Base-by-base conservation (phyloP, 1,140 invertebrate genomes). In the Sminthurides bifidus region DNA sequence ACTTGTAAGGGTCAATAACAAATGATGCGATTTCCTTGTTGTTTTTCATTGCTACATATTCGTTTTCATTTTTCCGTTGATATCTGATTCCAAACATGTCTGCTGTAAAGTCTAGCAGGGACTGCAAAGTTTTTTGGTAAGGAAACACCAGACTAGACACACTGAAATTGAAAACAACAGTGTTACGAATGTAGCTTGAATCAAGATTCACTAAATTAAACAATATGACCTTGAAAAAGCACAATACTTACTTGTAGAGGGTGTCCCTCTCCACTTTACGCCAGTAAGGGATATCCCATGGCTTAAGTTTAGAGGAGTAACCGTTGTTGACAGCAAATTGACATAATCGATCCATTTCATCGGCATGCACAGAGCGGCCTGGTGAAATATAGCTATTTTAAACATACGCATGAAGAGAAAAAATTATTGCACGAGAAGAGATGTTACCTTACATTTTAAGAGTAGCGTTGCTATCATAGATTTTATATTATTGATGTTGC, bases 211-310 rank as follows among this genome's bases (percentile, higher is more conserved):
- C 19, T 2, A 49, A 58, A 2, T 46, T 37, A 49, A 15, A 8
- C 10, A 50, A 30, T 41, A 46, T 8, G 19, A 6, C 14, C 26
- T 26, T 14, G 40, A 31, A 35, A 24, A 23, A n/a, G 61, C 19
- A 43, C 33, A 61, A 56, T 35, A 41, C 14, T 72, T 70, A 81
- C 79, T 79, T 75, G 63, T 77, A 85, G 14, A 82, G 69, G 2
- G 72, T 74, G 65, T 63, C 54, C 54, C 62, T 26, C 8, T 77
- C 72, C 68, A 84, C 83, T 65, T 83, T 77, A 56, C 79, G 75
- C 86, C 88, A 96, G 67, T 85, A 96, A 5, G 82, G 77, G 48
- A 95, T 74, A 71, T 96, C 92, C 80, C 86, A 95, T 37, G 80
- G 73, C 61, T 85, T 76, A 15, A 96, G 66, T 35, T 75, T 72